A percentile compares a stretch with the other conserved stretches of the same genome.
Conservation (phyloP, 2,797 vertebrate species). For the Sebastolobus alascanus region DNA sequence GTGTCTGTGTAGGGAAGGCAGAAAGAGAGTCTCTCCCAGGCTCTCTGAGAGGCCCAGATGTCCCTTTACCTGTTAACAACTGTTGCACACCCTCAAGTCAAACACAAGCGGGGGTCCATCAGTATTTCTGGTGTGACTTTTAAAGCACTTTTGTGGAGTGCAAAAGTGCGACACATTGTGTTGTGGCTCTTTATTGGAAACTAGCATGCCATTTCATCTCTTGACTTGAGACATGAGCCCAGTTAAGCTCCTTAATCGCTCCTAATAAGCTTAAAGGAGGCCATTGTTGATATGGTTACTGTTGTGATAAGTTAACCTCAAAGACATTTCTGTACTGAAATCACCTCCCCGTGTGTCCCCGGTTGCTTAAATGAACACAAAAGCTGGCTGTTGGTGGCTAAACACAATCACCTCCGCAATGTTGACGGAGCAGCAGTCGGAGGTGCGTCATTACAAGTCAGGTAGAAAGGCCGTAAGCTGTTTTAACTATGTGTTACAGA, state of each 20-base stretch:
- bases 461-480: conserved; percentile 64
- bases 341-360: conserved; percentile 14
- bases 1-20: conserved; percentile 41
- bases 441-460: conserved; percentile 73
- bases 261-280: conserved; percentile 80
- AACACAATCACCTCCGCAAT: conserved; percentile 65
- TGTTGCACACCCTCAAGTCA: conserved; percentile 5
- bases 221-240: conserved; percentile 60
- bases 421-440: conserved; percentile 70
- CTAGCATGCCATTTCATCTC: conserved; percentile 62
- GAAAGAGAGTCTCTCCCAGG: conserved; percentile 25
- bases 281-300: conserved; percentile 74
- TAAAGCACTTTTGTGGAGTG: neutral
- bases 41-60: conserved; percentile 21
- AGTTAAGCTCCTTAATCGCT: conserved; percentile 74
- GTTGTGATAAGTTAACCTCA: conserved; percentile 67
- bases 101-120: conserved; percentile 3
- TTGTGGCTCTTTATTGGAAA: conserved; percentile 24
- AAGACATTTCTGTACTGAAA: conserved; percentile 40
- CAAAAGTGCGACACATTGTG: conserved; percentile 7
- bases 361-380: conserved; percentile 42
- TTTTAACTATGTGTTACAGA: conserved; percentile 64
- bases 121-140: conserved; percentile 12
- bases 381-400: conserved; percentile 75
- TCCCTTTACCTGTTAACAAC: conserved; percentile 25